A percentile compares a stretch with the other conserved stretches of the same genome.
phyloP scores from a whole-genome alignment of 2,797 vertebrate genomes.

The Coracias cyanogaster region DNA sequence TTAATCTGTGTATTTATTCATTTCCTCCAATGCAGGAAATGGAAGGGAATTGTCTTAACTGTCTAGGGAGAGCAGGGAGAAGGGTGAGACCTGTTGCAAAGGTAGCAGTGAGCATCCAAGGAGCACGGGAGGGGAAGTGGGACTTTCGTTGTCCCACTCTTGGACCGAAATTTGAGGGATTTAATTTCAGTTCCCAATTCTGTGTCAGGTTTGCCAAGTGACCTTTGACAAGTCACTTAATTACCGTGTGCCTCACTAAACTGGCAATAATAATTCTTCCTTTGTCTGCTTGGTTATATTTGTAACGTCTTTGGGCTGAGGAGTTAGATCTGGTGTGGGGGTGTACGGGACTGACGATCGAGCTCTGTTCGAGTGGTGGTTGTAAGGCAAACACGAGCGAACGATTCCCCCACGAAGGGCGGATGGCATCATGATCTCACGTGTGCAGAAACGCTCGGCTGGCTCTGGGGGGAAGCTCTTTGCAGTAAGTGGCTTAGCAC shows the following conservation, averaged over 20 bases:
- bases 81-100: neutral
- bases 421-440: neutral
- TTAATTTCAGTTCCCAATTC: neutral
- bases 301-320: neutral
- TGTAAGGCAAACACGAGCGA: neutral
- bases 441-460: neutral
- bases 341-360: neutral
- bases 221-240: conserved; percentile 31
- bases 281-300: neutral
- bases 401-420: neutral
- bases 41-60: conserved; percentile 8
- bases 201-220: neutral
- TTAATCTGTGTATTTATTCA: neutral
- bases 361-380: neutral
- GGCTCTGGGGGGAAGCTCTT: neutral
- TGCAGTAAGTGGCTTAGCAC: neutral
- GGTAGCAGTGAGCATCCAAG: neutral
- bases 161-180: neutral
- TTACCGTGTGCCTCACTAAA: neutral
- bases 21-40: conserved; percentile 4
- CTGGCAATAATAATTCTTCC: conserved; percentile 4
- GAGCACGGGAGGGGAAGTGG: neutral
- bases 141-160: neutral
- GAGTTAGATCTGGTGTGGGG: neutral
- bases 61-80: neutral